Base-by-base conservation (phyloP, 2,888 invertebrate species). In the Eudasyphora cyanicolor region DNA sequence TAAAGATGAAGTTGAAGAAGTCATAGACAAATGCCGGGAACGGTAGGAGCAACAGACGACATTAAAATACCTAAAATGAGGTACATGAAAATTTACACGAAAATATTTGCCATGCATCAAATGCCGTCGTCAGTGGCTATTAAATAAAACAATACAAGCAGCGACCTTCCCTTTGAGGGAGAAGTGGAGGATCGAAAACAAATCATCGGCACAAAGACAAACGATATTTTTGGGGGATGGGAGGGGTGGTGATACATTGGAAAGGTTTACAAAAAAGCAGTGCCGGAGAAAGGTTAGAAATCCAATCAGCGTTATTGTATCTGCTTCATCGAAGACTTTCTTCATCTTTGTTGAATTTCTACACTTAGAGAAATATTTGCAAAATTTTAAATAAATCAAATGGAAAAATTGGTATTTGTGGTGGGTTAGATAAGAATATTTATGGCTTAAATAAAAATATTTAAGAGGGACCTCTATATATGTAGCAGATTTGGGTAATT, bases 61-160 rank as follows among this genome's bases (percentile, higher is more conserved):
- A 35, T 76, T 75, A 71, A 71, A 82, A 8, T n/a, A n/a, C n/a
- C n/a, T n/a, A 70, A 64, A 70, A 74, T 45, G 38, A 60, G 32
- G 62, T 45, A 45, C 24, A 6, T 69, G 38, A 14, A 32, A 49
- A n/a, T n/a, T n/a, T 42, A 79, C 82, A 82, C 81, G 79, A 82
- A 75, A 85, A 77, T 82, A 54, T 81, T 85, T 77, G 82, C 82
- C 79, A 74, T 76, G 74, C 76, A 85, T 85, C 85, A 79, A n/a
- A 42, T 45, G 14, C 38, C 45, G 45, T 14, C 45, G 45, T 73
- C 57, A 57, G 60, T 73, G 14, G 45, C 5, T n/a, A n/a, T 74
- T 74, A 71, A 7, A 64, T 74, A 62, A 6, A 62, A 60, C 60
- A 78, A 75, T 64, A 77, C 77, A 81, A 64, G 69, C 57, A 24